Base-by-base conservation (phyloP, 2,888 invertebrate species). In the Criorhina ranunculi region DNA sequence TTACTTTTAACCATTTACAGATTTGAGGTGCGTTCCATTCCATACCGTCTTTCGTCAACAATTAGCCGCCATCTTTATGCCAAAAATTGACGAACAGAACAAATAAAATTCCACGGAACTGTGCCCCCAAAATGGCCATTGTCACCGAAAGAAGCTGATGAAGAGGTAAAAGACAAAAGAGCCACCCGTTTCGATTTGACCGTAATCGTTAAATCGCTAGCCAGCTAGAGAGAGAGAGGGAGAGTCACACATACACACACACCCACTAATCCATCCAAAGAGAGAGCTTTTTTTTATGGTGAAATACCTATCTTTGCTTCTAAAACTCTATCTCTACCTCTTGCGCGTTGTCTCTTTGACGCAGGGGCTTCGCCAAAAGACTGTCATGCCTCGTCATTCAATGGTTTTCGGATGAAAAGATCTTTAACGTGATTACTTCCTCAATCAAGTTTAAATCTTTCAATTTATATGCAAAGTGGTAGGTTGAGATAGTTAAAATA, bases 391-490 rank as follows among this genome's bases (percentile, higher is more conserved):
- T 57, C 33, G 4, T 4, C 40, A 64, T 64, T 72, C 57, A 62
- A 44, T 49, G 66, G 46, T 59, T 57, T 73, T 80, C 42, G 60
- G 33, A 67, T 66, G 37, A 12, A 49, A 35, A 76, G 42, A 76
- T 62, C 62, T 42, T 53, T 40, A 37, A 19, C 59, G n/a, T 29
- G 62, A 79, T 79, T 62, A 78, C 73, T 83, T 83, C 73, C 83
- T 79, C 73, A 83, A 73, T 79, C 77, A 82, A 31, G n/a, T 55
- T 51, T 59, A 49, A 79, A 83, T 73, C 62, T 69, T 57, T 62
- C 73, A 53, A 79, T 83, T 83, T 78, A 57, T 73, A 83, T 83
- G 83, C 83, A 44, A 67, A 78, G 55, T 53, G 40, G 67, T 73
- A 59, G 67, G 67, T 62, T 67, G 62, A 12, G 37, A 51, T 67